Percentiles rank a stretch among this genome's conserved stretches.
Conservation (phyloP, 2,888 invertebrate species). For the Calliphora vomitoria region DNA sequence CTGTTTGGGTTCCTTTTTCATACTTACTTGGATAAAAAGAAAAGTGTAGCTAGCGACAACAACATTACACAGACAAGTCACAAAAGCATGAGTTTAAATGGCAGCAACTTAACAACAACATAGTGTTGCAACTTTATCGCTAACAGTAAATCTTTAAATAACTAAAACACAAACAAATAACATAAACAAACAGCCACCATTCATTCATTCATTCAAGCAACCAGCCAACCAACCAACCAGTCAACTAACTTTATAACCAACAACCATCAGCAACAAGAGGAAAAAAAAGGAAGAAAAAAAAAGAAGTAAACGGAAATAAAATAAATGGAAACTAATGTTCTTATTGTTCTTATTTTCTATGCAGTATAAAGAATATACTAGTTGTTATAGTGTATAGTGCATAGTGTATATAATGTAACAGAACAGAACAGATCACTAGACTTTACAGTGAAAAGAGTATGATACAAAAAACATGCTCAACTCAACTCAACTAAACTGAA, state of each 20-base stretch:
- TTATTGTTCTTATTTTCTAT: slow-evolving; percentile 35
- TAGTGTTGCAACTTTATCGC: slow-evolving; percentile 70
- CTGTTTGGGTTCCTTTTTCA: slow-evolving; percentile 2
- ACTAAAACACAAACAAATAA: slow-evolving; percentile 47
- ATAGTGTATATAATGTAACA: slow-evolving; percentile 28
- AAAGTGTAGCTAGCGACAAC: slow-evolving; percentile 38
- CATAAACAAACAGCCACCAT: slow-evolving; percentile 5
- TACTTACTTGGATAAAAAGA: slow-evolving; percentile 25
- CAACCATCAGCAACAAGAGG: slow-evolving; percentile 33
- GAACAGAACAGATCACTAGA: slow-evolving; percentile 43
- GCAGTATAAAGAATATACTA: slow-evolving; percentile 40
- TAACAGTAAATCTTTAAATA: slow-evolving; percentile 69
- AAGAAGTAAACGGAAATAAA: slow-evolving; percentile 53
- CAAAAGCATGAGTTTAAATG: slow-evolving; percentile 64
- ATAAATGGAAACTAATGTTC: slow-evolving; percentile 68
- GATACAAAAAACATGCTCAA: slow-evolving; percentile 4
- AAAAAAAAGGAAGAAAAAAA: not conserved
- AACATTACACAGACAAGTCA: slow-evolving; percentile 42
- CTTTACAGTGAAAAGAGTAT: slow-evolving; percentile 4
- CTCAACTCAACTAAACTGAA: slow-evolving; percentile 32
- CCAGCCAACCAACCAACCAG: slow-evolving; percentile 39
- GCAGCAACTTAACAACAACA: slow-evolving; percentile 63
- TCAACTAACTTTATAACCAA: slow-evolving; percentile 53
- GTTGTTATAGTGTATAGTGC: not conserved
- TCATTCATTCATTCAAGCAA: slow-evolving; percentile 23